phyloP scores from a whole-genome alignment of 23 tunicate species.

The Oikopleura albicans region DNA sequence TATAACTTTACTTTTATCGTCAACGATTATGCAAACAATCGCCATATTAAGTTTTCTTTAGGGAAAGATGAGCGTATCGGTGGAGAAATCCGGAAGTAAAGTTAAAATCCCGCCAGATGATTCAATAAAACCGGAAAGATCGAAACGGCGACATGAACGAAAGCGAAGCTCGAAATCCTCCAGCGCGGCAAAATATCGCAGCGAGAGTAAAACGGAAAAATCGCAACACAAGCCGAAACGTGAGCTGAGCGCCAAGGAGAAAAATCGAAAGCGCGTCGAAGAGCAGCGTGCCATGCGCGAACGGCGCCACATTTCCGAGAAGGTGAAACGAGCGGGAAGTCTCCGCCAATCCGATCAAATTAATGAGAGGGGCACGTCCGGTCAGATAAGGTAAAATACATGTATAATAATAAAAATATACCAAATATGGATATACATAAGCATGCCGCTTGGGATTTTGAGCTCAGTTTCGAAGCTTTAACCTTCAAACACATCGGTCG shows the following conservation, averaged over 20 bases:
- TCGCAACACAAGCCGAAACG: neutral
- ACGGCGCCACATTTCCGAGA: neutral
- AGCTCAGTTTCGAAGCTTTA: too few relatives aligned
- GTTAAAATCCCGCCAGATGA: neutral
- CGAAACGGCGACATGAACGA: neutral
- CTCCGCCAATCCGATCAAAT: neutral
- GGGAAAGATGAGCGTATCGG: neutral
- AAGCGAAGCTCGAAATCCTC: neutral
- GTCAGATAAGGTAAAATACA: neutral
- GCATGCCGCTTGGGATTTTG: too few relatives aligned
- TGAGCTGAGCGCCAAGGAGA: neutral
- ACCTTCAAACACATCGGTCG: too few relatives aligned
- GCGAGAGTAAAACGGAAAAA: neutral
- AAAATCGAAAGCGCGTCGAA: slow-evolving; percentile 7
- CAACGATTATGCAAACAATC: too few relatives aligned
- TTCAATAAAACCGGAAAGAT: neutral
- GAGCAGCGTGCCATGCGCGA: neutral
- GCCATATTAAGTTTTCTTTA: too few relatives aligned
- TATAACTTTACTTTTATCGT: too few relatives aligned
- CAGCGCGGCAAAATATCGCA: neutral
- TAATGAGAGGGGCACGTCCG: neutral
- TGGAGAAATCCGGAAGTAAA: neutral
- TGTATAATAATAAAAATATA: neutral
- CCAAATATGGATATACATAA: too few relatives aligned
- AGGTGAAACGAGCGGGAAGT: neutral